Evolutionary conservation across 1,140 invertebrate species (phyloP).

Genomic region (Drosophila obscura): DNA sequence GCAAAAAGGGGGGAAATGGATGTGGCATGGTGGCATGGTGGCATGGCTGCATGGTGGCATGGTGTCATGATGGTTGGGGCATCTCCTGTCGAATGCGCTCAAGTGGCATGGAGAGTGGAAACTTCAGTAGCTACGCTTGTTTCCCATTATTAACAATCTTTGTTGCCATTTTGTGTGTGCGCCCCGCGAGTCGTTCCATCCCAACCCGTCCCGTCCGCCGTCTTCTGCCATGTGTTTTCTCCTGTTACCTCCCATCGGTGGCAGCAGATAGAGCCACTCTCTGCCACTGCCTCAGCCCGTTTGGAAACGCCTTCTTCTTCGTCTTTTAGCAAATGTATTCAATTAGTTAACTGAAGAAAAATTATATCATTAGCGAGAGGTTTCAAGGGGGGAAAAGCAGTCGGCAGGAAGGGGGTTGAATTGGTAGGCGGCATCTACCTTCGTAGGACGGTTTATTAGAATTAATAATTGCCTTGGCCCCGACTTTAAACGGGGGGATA

Average conservation of each 20-base stretch:
- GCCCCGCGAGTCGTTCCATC: not conserved
- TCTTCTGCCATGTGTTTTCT: slow-evolving; percentile 56
- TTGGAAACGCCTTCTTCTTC: too few species aligned
- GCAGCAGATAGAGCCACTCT: too few species aligned
- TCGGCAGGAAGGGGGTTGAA: not conserved
- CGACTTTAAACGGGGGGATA: slow-evolving; percentile 33
- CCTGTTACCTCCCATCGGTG: slow-evolving; percentile 7
- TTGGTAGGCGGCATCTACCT: not conserved
- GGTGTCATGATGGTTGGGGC: not conserved
- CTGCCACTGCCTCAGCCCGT: too few species aligned
- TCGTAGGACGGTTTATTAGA: slow-evolving; percentile 66
- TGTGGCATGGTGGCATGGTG: too few species aligned
- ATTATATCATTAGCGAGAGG: slow-evolving; percentile 75
- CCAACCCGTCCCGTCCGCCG: too few species aligned
- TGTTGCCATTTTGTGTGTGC: slow-evolving; percentile 62
- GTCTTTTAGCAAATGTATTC: slow-evolving; percentile 71
- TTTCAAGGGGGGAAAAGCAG: not conserved
- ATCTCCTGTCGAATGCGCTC: slow-evolving; percentile 54
- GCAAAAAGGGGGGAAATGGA: not conserved
- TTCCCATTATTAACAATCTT: slow-evolving; percentile 83
- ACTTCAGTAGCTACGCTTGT: slow-evolving; percentile 71
- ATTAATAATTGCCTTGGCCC: slow-evolving; percentile 74
- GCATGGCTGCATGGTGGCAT: slow-evolving; percentile 21
- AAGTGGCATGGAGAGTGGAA: slow-evolving; percentile 53
- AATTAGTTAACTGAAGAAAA: slow-evolving; percentile 82